These are phyloP conservation scores for Cheilinus undulatus DNA, from an alignment of 2,113 vertebrate genomes.

Conservation along the genomic window DNA sequence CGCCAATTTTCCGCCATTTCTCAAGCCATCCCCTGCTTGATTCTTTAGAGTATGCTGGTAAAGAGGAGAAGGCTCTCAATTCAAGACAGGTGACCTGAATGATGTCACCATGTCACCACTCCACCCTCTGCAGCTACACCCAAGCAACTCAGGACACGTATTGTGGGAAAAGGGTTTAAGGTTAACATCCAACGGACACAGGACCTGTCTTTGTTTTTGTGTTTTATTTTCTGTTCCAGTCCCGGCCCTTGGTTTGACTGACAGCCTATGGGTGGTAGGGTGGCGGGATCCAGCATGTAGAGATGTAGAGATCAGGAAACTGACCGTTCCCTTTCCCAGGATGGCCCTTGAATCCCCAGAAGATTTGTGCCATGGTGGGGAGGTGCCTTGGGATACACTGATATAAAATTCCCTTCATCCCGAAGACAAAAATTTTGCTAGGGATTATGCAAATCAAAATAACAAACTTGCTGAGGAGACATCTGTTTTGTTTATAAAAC, in stretches of 20 bases:
- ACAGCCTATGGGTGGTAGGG: conserved; percentile 57
- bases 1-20: conserved; percentile 86
- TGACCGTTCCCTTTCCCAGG: conserved; percentile 71
- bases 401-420: conserved; percentile 61
- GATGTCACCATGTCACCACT: conserved; percentile 53
- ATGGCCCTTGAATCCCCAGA: conserved; percentile 59
- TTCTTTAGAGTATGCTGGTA: conserved; percentile 65
- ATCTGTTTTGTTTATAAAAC: conserved; percentile 25
- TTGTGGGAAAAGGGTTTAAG: conserved; percentile 70
- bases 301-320: conserved; percentile 72
- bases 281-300: conserved; percentile 49
- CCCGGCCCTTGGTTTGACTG: conserved; percentile 67
- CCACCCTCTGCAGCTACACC: conserved; percentile 46
- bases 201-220: conserved; percentile 34
- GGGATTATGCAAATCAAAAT: conserved; percentile 38
- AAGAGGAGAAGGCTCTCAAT: conserved; percentile 56
- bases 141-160: conserved; percentile 42
- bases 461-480: conserved; percentile 6
- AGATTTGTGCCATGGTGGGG: conserved; percentile 57
- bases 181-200: conserved; percentile 52
- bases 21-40: conserved; percentile 66
- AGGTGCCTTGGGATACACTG: conserved; percentile 58
- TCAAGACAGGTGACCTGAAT: conserved; percentile 81
- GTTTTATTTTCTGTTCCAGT: conserved; percentile 70
- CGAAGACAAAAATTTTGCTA: conserved; percentile 31